Percentiles rank a stretch among this genome's conserved stretches.
These are phyloP conservation scores for Oxytorus armatus DNA, from an alignment of 2,888 invertebrate genomes.

Conservation along the genomic window DNA sequence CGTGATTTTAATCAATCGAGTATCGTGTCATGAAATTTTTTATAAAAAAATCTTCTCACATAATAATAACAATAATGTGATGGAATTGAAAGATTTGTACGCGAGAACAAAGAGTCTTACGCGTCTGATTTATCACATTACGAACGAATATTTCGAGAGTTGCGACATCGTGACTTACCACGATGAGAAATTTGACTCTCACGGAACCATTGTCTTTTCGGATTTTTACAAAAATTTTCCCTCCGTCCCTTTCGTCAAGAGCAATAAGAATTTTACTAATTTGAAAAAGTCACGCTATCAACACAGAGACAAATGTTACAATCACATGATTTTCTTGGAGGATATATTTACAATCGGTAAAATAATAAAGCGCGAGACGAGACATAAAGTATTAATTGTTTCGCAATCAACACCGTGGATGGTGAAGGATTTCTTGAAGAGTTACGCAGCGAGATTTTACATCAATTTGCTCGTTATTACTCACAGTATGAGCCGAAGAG, in stretches of 20 bases:
- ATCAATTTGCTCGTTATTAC: slow-evolving; percentile 90
- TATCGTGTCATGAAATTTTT: slow-evolving; percentile 7
- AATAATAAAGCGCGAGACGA: slow-evolving; percentile 87
- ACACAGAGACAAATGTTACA: slow-evolving; percentile 85
- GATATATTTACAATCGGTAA: slow-evolving; percentile 87
- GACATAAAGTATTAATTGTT: slow-evolving; percentile 88
- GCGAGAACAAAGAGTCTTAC: slow-evolving; percentile 83
- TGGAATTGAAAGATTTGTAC: slow-evolving; percentile 12
- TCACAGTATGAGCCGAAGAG: slow-evolving; percentile 86
- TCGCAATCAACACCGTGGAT: slow-evolving; percentile 91
- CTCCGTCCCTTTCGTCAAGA: slow-evolving; percentile 37
- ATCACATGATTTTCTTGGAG: slow-evolving; percentile 89
- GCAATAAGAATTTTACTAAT: slow-evolving; percentile 7
- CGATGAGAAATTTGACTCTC: slow-evolving; percentile 81
- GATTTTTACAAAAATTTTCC: slow-evolving; percentile 49
- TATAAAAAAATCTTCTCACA: not conserved
- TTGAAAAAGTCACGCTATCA: slow-evolving; percentile 1
- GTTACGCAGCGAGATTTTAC: slow-evolving; percentile 87
- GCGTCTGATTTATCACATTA: slow-evolving; percentile 87
- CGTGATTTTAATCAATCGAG: slow-evolving; percentile 4
- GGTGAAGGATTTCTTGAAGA: slow-evolving; percentile 89
- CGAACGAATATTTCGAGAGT: slow-evolving; percentile 87
- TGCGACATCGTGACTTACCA: slow-evolving; percentile 90
- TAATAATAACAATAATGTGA: slow-evolving; percentile 6
- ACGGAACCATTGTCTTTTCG: not conserved